Base-by-base conservation (phyloP, 2,888 invertebrate species). In the Acleris holmiana region DNA sequence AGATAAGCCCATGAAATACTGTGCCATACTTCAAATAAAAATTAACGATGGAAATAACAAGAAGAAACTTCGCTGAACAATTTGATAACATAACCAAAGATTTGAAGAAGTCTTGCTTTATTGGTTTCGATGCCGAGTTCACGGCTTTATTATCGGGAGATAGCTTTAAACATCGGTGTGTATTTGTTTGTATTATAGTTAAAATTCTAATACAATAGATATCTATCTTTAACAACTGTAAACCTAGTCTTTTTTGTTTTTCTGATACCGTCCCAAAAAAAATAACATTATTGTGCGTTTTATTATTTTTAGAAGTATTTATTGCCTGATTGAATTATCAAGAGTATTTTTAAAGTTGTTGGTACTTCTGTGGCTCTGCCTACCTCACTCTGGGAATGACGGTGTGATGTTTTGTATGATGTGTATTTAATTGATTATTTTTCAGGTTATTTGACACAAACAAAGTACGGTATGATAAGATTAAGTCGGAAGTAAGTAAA, bases 71-170 rank as follows among this genome's bases (percentile, higher is more conserved):
- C 78, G 76, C 86, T 2, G 84, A 93, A 46, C 79, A 94, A 60
- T 86, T 94, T 69, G 93, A 94, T 10, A 85, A 93, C 72, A 93
- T 96, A 70, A 86, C 93, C 72, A 80, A 83, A 68, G 83, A 91
- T 66, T 82, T 96, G 25, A 90, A 93, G 76, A 88, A 89, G 54
- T 93, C 95, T 8, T 92, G 93, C 71, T 95, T 95, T 77, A 83
- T 96, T 72, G 93, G 95, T 17, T 91, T 97, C 70, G 97, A 97
- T 83, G 94, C 95, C 15, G 97, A 97, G 89, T 96, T 96, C 78
- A 95, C 95, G 66, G 96, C 90, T 51, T 78, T 93, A 67, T 71
- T 88, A 60, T 73, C 91, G 0, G 84, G 88, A 69, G 87, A 92
- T 47, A 71, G 80, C n/a, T 86, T 86, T 58, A 93, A 91, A 78